Conservation (phyloP, 2,888 invertebrate species). For the Gasteruption jaculator region DNA sequence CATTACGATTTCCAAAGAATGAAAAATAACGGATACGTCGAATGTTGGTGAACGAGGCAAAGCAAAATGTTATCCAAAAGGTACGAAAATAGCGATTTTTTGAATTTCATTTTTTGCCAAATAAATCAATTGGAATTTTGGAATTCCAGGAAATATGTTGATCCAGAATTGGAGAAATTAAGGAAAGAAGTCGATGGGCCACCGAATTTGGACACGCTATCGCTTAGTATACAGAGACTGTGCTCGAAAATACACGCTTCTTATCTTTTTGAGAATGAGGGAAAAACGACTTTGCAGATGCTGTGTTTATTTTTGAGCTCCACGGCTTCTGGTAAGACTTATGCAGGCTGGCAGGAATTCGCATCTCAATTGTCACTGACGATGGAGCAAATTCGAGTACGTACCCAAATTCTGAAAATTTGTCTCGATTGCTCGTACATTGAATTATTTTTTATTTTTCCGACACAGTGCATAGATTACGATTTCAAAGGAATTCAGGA, state of each 20-base stretch:
- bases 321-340: constrained; percentile 35
- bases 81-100: too few relatives aligned
- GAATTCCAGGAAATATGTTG: constrained; percentile 26
- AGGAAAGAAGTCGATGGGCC: constrained; percentile 32
- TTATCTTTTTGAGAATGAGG: constrained; percentile 37
- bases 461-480: constrained; percentile 53
- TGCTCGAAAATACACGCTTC: constrained; percentile 37
- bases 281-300: constrained; percentile 30
- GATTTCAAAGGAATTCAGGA: constrained; percentile 53
- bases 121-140: constrained; percentile 1
- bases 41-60: too few relatives aligned
- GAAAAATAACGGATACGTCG: too few relatives aligned
- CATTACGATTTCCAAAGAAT: constrained; percentile 5
- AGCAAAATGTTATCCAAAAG: too few relatives aligned
- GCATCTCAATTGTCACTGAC: constrained; percentile 36
- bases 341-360: constrained; percentile 43
- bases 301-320: constrained; percentile 39
- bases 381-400: constrained; percentile 41
- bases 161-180: constrained; percentile 37
- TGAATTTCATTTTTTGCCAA: background rate
- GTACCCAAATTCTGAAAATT: constrained; percentile 6
- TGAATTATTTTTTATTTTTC: constrained; percentile 9
- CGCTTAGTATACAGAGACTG: constrained; percentile 25
- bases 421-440: background rate
- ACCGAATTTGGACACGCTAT: constrained; percentile 31